Conservation (phyloP, 1,140 invertebrate species). For the Drosophila arawakana region DNA sequence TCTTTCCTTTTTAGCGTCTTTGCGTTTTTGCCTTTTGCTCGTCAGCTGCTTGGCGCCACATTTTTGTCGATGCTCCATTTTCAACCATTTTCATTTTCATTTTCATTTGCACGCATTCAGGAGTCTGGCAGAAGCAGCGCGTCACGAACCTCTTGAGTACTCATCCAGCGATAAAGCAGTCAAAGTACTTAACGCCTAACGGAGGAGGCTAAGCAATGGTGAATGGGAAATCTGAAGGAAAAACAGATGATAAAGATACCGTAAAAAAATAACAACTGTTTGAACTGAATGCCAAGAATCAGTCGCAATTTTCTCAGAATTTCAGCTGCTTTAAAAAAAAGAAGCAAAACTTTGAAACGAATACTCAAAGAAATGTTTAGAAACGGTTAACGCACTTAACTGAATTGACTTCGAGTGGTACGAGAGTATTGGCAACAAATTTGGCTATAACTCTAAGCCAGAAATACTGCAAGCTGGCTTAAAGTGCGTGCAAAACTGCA, state of each 20-base stretch:
- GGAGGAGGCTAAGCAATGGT: background rate
- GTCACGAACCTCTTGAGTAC: conserved; percentile 25
- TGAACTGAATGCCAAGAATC: conserved; percentile 1
- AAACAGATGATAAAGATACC: background rate
- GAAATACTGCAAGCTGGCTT: too few relatives aligned
- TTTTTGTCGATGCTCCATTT: conserved; percentile 42
- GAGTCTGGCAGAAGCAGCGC: background rate
- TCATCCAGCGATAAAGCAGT: conserved; percentile 11
- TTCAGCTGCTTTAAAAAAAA: background rate
- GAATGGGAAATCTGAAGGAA: background rate
- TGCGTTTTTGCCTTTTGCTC: conserved; percentile 19
- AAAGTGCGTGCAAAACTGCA: too few relatives aligned
- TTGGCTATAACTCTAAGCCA: too few relatives aligned
- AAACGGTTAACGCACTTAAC: background rate
- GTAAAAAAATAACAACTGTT: conserved; percentile 15
- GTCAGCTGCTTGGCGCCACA: conserved; percentile 69
- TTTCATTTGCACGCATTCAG: conserved; percentile 24
- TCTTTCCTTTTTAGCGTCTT: background rate
- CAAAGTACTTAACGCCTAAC: conserved; percentile 19
- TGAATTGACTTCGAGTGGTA: background rate
- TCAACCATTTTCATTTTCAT: conserved; percentile 12
- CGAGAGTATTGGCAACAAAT: too few relatives aligned
- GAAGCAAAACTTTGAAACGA: conserved; percentile 2
- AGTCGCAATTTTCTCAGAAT: background rate
- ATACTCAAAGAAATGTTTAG: conserved; percentile 2